phyloP scores from a whole-genome alignment of 2,888 invertebrate genomes.

The Protonemura montana region DNA sequence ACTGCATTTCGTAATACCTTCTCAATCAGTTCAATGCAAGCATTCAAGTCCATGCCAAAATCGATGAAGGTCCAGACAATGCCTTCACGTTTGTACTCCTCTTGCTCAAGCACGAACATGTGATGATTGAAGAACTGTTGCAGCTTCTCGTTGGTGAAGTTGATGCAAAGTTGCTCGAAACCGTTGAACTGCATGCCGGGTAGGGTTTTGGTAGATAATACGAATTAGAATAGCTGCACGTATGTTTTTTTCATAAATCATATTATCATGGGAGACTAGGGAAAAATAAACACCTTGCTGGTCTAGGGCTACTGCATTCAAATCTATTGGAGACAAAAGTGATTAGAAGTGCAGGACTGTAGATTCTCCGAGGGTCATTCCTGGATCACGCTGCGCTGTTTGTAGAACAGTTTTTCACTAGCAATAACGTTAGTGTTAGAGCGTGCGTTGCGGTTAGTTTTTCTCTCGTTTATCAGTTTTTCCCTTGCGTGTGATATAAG shows the following conservation, averaged over 20 bases:
- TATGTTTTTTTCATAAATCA: not conserved
- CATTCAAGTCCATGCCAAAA: conserved; percentile 93
- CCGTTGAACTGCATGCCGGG: conserved; percentile 77
- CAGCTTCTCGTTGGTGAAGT: conserved; percentile 94
- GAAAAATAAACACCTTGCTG: not conserved
- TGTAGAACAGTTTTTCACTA: not conserved
- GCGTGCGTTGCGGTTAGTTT: not conserved
- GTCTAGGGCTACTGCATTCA: not conserved
- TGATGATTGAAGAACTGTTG: conserved; percentile 97
- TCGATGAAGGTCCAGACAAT: conserved; percentile 93
- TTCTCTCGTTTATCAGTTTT: not conserved
- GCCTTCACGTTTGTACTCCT: conserved; percentile 92
- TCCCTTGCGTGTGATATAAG: not conserved
- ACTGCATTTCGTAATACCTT: conserved; percentile 69
- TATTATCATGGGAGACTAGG: not conserved
- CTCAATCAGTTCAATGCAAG: conserved; percentile 89
- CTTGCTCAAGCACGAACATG: conserved; percentile 96
- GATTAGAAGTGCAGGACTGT: not conserved
- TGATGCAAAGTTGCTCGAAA: conserved; percentile 96
- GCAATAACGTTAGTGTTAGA: not conserved
- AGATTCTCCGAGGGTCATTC: not conserved
- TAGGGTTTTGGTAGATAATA: conserved; percentile 2
- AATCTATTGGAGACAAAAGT: not conserved
- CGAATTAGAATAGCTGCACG: not conserved
- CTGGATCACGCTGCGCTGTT: not conserved